These are phyloP conservation scores for Felis chaus DNA, from an alignment of 2,113 vertebrate genomes.

Conservation along the genomic window DNA sequence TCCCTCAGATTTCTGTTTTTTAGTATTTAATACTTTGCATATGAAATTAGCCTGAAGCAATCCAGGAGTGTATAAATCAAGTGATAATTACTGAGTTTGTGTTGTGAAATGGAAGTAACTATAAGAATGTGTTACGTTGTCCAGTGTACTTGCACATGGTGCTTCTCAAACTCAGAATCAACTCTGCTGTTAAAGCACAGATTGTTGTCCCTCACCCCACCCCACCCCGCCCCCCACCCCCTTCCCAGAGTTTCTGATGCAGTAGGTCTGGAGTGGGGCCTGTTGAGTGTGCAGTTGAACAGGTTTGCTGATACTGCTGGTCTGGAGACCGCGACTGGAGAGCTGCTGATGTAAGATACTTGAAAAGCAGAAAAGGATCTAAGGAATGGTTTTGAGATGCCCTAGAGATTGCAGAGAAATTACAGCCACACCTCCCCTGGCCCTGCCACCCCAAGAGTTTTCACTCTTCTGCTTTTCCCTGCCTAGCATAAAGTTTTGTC, in stretches of 20 bases:
- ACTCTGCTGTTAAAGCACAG: neutral
- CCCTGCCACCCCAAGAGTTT: neutral
- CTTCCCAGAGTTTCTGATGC: neutral
- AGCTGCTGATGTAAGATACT: neutral
- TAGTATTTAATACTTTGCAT: neutral
- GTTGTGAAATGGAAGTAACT: neutral
- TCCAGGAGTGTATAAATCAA: neutral
- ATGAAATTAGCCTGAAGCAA: neutral
- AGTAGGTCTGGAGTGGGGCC: neutral
- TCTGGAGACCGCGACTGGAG: neutral
- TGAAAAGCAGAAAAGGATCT: neutral
- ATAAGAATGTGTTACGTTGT: neutral
- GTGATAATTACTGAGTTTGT: neutral
- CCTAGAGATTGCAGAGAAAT: neutral
- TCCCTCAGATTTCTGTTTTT: neutral
- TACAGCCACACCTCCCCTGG: neutral
- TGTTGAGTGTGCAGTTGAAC: neutral
- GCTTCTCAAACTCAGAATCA: neutral
- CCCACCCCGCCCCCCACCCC: no score
- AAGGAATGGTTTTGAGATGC: neutral
- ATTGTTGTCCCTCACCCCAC: neutral
- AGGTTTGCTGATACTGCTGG: neutral
- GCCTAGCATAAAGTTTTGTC: neutral
- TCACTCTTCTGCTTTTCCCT: neutral
- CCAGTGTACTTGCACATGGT: neutral